These are phyloP conservation scores for Sebastes schlegelii DNA, from an alignment of 2,113 vertebrate species.

Conservation along the genomic window DNA sequence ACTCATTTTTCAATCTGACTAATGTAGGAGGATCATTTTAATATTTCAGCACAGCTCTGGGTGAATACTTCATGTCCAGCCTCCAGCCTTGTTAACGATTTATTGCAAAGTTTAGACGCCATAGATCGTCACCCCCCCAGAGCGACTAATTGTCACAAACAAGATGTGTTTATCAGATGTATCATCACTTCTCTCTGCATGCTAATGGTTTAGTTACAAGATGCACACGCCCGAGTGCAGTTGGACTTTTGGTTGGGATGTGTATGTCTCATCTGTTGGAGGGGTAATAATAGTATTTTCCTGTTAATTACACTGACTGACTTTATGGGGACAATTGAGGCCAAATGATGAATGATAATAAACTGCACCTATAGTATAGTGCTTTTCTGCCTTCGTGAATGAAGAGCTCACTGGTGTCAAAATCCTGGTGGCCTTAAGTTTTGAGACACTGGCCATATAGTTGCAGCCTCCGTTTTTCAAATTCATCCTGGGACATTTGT, in stretches of 20 bases:
- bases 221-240: neutral
- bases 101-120: neutral
- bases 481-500: too few relatives aligned
- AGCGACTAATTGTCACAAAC: slow-evolving; percentile 18
- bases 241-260: neutral
- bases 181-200: neutral
- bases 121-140: neutral
- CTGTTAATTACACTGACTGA: neutral
- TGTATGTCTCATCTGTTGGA: neutral
- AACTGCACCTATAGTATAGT: neutral
- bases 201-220: neutral
- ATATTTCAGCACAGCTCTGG: slow-evolving; percentile 2
- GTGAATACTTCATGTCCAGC: neutral
- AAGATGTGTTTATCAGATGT: neutral
- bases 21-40: slow-evolving; percentile 1
- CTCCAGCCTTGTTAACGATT: neutral
- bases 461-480: too few relatives aligned
- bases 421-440: too few relatives aligned
- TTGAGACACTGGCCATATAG: too few relatives aligned
- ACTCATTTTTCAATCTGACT: slow-evolving; percentile 24
- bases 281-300: neutral
- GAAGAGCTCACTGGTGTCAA: too few relatives aligned
- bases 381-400: neutral
- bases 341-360: neutral
- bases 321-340: neutral